Evolutionary conservation across 2,888 invertebrate species (phyloP).

Genomic region (Coelogynopora nodosa): DNA sequence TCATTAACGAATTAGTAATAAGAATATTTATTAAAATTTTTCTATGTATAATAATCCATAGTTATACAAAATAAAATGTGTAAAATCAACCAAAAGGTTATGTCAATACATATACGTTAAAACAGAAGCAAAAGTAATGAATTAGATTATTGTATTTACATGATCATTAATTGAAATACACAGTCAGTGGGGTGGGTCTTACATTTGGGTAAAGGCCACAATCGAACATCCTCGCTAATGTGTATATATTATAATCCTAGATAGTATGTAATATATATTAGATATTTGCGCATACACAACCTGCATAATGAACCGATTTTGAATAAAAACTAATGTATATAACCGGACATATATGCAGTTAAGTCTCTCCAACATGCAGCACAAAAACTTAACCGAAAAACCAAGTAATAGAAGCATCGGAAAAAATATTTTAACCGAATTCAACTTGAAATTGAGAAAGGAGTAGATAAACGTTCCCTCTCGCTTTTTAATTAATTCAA

Average conservation of each 20-base stretch:
- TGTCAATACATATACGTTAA: too few species aligned
- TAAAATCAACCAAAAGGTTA: too few species aligned
- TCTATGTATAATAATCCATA: too few species aligned
- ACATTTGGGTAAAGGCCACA: constrained; percentile 26
- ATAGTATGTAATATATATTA: not conserved
- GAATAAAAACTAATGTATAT: not conserved
- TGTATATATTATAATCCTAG: not conserved
- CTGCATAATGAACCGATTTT: not conserved
- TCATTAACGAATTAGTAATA: too few species aligned
- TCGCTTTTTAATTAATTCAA: too few species aligned
- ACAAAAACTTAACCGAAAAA: not conserved
- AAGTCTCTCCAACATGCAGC: not conserved
- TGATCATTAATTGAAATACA: constrained; percentile 14
- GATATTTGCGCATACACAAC: not conserved
- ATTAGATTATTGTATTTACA: constrained; percentile 8
- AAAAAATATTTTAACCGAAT: not conserved
- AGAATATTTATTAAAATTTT: too few species aligned
- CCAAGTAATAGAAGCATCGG: not conserved
- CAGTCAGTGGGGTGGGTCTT: constrained; percentile 17
- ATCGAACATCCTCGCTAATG: constrained; percentile 17
- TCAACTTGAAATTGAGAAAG: too few species aligned
- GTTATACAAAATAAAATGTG: too few species aligned
- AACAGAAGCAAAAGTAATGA: not conserved
- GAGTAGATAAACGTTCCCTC: too few species aligned
- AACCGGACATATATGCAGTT: not conserved